These are phyloP conservation scores for Eupithecia vulgata DNA, from an alignment of 2,888 invertebrate genomes.

Conservation along the genomic window DNA sequence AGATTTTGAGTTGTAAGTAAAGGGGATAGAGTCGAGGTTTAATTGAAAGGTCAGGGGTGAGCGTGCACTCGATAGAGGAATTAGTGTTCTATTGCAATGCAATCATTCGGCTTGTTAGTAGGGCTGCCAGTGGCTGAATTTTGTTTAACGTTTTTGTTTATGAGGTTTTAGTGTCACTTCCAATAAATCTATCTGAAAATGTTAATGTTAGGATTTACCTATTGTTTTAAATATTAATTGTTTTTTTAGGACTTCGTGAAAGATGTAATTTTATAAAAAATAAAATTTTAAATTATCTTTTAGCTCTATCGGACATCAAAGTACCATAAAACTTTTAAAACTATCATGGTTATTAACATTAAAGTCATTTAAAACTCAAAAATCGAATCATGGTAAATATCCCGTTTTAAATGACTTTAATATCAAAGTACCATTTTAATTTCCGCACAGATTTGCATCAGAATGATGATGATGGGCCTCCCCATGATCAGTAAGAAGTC, in stretches of 20 bases:
- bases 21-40: conserved; percentile 50
- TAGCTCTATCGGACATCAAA: too few species aligned
- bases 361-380: too few species aligned
- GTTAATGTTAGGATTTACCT: background rate
- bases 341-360: too few species aligned
- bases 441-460: background rate
- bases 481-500: too few species aligned
- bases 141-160: background rate
- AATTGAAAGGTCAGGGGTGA: conserved; percentile 56
- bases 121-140: conserved; percentile 49
- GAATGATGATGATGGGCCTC: too few species aligned
- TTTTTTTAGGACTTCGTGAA: too few species aligned
- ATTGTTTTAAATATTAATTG: background rate
- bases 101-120: conserved; percentile 62
- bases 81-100: conserved; percentile 72
- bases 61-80: conserved; percentile 66
- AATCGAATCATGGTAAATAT: too few species aligned
- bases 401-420: too few species aligned
- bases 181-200: background rate
- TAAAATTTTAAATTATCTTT: too few species aligned
- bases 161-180: background rate
- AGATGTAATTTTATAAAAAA: too few species aligned
- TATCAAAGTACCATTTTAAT: too few species aligned
- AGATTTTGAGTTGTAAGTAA: conserved; percentile 53
- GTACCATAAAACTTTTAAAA: too few species aligned